Evolutionary conservation across 2,113 vertebrate genomes (phyloP), one percentile per base, ranked within the genome.

Genomic region (Neodontobutis hainanensis): DNA sequence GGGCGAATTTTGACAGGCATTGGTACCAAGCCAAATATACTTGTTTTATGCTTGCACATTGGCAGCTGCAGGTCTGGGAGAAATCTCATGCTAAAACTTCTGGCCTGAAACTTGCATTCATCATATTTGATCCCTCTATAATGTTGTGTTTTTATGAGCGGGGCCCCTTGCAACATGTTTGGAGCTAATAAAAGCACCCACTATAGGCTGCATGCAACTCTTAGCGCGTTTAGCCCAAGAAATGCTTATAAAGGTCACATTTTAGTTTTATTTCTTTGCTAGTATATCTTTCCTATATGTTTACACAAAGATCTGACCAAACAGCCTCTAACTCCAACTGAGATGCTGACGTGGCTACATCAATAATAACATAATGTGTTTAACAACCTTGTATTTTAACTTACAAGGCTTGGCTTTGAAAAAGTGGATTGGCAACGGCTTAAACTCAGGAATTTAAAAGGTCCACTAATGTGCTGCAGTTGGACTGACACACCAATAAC

Each of bases 1-100:
- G 52, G 72, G 58, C 66, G 67, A 55, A 36, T n/a, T 59, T 56
- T 83, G 79, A 85, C 85, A 85, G 73, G 12, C 43, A 9, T 77
- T 90, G 82, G 75, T 72, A 11, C 48, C 3, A 3, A 68, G 85
- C 89, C 89, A 90, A 76, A 1, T 7, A 50, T 36, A 56, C 73
- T 53, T 4, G n/a, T 72, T 70, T 73, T 70, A 78, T 15, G 59
- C 75, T 53, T 55, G 12, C 36, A 65, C 70, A 70, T 46, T 84
- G 81, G 61, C 80, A 69, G 75, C 56, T 36, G 6, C 56, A 32
- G 68, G 45, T 78, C 27, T 11, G n/a, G 36, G 60, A 51, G 59
- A 71, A 60, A 78, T 80, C 70, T 66, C 32, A 1, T 59, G 57
- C 70, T 16, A 53, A 14, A 9, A 16, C 40, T 47, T 81, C 77